Base-by-base conservation (phyloP, 2,113 vertebrate genomes). In the Melanerpes aurifrons region DNA sequence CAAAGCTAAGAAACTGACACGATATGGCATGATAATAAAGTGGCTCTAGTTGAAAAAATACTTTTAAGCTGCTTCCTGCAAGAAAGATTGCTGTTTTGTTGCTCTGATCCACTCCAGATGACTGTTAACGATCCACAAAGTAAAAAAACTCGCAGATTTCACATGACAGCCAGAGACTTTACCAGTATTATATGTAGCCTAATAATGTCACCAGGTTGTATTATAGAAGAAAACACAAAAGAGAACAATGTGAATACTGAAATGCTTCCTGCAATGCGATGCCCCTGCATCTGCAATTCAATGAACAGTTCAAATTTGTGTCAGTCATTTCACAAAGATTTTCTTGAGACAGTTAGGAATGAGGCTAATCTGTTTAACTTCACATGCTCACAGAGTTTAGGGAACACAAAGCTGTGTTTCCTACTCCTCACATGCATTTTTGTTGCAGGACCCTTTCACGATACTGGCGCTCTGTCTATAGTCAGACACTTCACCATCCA, bases 21-120 rank as follows among this genome's bases (percentile, higher is more conserved):
- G 58, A 92, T 81, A 82, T 0, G 14, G 85, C 59, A 94, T 64
- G 81, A 92, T 95, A 95, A 92, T 91, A 91, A 95, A 95, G 91
- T 84, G 73, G 67, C 73, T 94, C 70, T 86, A 72, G 93, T 0
- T 2, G 84, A 94, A 89, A 89, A 91, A 86, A 82, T 63, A 86
- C 91, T 95, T 96, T 86, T 96, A 80, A 95, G 87, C 56, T 93
- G 94, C 73, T 87, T 84, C n/a, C 76, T 88, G 63, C 82, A 95
- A 92, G 70, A 62, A 86, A 88, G 47, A 90, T 53, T 75, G 62
- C 54, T 90, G 45, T 68, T 94, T 91, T 86, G 40, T 86, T 90
- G 50, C 64, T 93, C 76, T 88, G 2, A 75, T 84, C 86, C 43
- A 57, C 53, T 93, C 85, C 63, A 66, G 66, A 92, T 83, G 82